These are phyloP conservation scores for Amitus sp. DNA, from an alignment of 2,888 invertebrate genomes.

Conservation along the genomic window DNA sequence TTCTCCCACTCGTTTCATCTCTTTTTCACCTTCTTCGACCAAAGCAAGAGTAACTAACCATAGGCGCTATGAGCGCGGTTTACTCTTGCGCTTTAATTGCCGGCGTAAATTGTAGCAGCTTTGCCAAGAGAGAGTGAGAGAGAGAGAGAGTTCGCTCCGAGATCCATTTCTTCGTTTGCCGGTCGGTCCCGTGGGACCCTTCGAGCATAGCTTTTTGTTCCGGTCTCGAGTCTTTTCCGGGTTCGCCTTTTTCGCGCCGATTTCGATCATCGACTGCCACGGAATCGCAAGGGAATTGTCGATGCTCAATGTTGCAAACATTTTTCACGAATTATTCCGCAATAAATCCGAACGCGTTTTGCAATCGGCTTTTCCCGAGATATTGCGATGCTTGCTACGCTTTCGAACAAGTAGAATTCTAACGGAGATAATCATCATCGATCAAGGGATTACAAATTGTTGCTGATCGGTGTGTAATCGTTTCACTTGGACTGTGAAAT, in stretches of 20 bases:
- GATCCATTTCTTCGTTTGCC: too few species aligned
- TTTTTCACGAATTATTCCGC: background rate
- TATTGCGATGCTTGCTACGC: too few species aligned
- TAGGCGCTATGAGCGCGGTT: conserved; percentile 58
- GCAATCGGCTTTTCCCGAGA: background rate
- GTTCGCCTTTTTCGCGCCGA: too few species aligned
- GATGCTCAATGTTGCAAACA: too few species aligned
- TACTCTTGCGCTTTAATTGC: conserved; percentile 65
- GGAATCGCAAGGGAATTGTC: too few species aligned
- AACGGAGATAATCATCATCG: conserved; percentile 28
- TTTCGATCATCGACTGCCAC: too few species aligned
- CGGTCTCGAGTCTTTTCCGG: too few species aligned
- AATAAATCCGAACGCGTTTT: background rate
- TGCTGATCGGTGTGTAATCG: conserved; percentile 34
- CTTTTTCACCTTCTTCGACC: conserved; percentile 17
- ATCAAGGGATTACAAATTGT: conserved; percentile 31
- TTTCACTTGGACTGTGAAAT: conserved; percentile 39
- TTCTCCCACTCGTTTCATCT: conserved; percentile 29
- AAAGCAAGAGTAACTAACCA: conserved; percentile 53
- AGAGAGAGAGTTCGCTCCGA: too few species aligned
- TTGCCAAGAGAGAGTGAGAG: conserved; percentile 40
- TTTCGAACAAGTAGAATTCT: conserved; percentile 5
- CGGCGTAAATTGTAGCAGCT: conserved; percentile 65
- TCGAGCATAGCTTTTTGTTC: background rate
- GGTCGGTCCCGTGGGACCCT: background rate